Evolutionary conservation across 1,140 invertebrate species (phyloP).

Genomic region (Subanguina moxae): DNA sequence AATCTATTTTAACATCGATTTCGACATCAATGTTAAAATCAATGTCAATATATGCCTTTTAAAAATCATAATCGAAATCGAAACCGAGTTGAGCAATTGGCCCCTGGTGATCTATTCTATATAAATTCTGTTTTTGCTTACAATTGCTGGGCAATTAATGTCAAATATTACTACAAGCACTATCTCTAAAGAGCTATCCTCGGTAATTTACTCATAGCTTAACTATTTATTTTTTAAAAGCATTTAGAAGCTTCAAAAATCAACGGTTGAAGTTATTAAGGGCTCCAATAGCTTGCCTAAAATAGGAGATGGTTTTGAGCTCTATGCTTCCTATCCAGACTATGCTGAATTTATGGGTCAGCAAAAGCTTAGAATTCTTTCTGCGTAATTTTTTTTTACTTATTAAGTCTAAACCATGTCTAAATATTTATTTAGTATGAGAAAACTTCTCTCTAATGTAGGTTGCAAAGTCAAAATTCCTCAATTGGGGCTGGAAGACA

Average conservation of each 20-base stretch:
- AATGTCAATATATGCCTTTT: too few species aligned
- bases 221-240: too few species aligned
- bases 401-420: neutral
- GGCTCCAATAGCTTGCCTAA: slow-evolving; percentile 20
- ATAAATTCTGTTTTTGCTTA: too few species aligned
- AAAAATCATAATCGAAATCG: too few species aligned
- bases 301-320: slow-evolving; percentile 25
- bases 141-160: too few species aligned
- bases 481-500: slow-evolving; percentile 13
- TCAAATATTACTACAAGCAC: too few species aligned
- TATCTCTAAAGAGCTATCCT: too few species aligned
- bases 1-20: too few species aligned
- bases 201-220: too few species aligned
- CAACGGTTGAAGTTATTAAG: slow-evolving; percentile 19
- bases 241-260: slow-evolving; percentile 26
- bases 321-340: slow-evolving; percentile 30
- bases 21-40: too few species aligned
- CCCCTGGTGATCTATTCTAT: too few species aligned
- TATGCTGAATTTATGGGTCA: slow-evolving; percentile 22
- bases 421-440: slow-evolving; percentile 3
- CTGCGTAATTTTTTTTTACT: slow-evolving; percentile 19
- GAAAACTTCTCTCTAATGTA: neutral
- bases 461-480: neutral
- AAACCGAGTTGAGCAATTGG: too few species aligned
- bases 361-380: slow-evolving; percentile 14